Conservation (phyloP, 2,113 vertebrate genomes). For the Salminus brasiliensis region DNA sequence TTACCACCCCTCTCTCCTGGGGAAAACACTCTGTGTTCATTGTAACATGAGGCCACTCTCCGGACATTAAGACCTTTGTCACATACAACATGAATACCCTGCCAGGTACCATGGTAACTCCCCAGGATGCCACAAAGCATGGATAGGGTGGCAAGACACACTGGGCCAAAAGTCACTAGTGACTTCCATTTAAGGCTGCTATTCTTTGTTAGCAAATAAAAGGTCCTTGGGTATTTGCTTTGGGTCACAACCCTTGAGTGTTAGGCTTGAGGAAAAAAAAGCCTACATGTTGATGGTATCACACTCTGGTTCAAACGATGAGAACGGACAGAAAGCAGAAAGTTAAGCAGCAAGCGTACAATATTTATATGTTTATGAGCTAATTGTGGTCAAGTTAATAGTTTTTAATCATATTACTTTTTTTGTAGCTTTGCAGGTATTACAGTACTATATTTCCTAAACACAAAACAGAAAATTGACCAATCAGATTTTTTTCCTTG, state of each 20-base stretch:
- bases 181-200: conserved; percentile 7
- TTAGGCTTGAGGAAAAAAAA: background rate
- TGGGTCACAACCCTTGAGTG: background rate
- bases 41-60: conserved; percentile 69
- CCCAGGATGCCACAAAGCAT: conserved; percentile 45
- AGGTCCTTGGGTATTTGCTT: background rate
- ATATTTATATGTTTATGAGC: background rate
- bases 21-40: conserved; percentile 63
- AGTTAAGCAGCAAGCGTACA: background rate
- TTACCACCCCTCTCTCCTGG: conserved; percentile 61
- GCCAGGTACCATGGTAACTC: conserved; percentile 69
- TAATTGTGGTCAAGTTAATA: background rate
- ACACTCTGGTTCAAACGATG: background rate
- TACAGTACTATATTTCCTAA: too few relatives aligned
- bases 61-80: conserved; percentile 74
- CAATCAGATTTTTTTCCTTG: too few relatives aligned
- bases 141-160: conserved; percentile 34
- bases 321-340: background rate
- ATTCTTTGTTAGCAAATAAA: background rate
- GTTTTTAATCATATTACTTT: too few relatives aligned
- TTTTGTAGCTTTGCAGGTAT: too few relatives aligned
- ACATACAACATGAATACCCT: conserved; percentile 67
- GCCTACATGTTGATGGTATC: background rate
- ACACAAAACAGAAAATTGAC: too few relatives aligned
- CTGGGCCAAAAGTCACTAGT: background rate